A percentile compares a stretch with the other conserved stretches of the same genome.
Conservation (phyloP, 2,113 vertebrate species). For the Anguilla japonica region DNA sequence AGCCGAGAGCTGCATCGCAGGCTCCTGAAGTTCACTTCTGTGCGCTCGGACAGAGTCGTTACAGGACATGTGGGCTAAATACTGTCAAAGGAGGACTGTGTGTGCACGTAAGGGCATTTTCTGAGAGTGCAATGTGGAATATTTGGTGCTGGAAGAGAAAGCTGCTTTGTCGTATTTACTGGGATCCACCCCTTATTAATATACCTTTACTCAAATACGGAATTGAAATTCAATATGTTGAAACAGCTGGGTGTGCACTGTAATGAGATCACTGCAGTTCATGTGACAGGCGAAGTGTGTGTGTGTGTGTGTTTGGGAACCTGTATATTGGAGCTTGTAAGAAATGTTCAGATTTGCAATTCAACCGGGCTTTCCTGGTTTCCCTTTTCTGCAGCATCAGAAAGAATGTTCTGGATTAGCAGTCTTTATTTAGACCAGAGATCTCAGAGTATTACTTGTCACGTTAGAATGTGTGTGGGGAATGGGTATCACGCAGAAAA, state of each 20-base stretch:
- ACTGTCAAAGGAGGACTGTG: conserved; percentile 11
- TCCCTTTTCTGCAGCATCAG: background rate
- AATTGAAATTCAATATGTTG: background rate
- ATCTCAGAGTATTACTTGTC: too few species aligned
- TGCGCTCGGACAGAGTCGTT: background rate
- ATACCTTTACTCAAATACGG: background rate
- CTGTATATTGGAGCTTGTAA: too few species aligned
- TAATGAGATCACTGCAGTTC: background rate
- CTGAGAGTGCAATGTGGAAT: background rate
- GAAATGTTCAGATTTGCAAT: too few species aligned
- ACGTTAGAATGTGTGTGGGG: background rate
- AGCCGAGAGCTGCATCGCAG: background rate
- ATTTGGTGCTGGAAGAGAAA: background rate
- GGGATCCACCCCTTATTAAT: background rate
- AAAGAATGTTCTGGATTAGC: background rate
- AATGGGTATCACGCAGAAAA: background rate
- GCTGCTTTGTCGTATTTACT: background rate
- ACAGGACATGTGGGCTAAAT: background rate
- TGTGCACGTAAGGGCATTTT: background rate
- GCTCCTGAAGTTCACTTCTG: background rate
- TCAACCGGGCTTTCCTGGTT: background rate
- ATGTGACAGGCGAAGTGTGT: background rate
- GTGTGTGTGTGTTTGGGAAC: too few species aligned
- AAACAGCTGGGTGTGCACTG: background rate
- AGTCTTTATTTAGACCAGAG: background rate